Evolutionary conservation across 2,797 vertebrate species (phyloP), one percentile per base, ranked within the genome.

Genomic region (Myripristis jacobus): DNA sequence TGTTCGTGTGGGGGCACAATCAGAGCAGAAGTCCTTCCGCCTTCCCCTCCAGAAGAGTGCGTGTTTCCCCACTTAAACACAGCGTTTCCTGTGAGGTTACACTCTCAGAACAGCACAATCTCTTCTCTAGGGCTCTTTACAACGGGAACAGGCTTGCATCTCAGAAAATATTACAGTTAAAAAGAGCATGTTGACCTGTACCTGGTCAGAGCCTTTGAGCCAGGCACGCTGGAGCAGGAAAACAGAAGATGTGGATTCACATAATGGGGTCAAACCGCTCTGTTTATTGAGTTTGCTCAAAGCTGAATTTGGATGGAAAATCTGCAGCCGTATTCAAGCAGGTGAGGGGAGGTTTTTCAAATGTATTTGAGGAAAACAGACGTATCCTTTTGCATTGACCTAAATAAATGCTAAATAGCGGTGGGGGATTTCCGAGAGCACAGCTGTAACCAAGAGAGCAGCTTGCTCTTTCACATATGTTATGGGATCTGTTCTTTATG

Each of bases 121-220:
- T 79, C 54, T 71, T 87, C 69, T 89, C 60, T 73, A 85, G 86
- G 75, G 82, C 79, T 48, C 86, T 90, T 73, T 70, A 76, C 71
- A 60, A 66, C 70, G 48, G 52, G 68, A 77, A 83, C 65, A 66
- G 41, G 61, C 57, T 73, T 63, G 65, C 48, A 75, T 88, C 83
- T 87, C 83, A 47, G 80, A 79, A 82, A 88, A 85, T 75, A 73
- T 82, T 78, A 29, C 27, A 70, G 74, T 70, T 78, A 82, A 79
- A 85, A 78, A 73, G 76, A 80, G 51, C 7, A 19, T 31, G 34
- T 88, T 89, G 80, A 88, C 80, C 83, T 57, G 15, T 0, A 21
- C 19, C 41, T 64, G 56, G 77, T 66, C 70, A 58, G 19, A 80
- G 80, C 66, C 84, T 79, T 58, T 78, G 73, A 85, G 59, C 59